Base-by-base conservation (phyloP, 2,113 vertebrate species). In the Cyanistes caeruleus region DNA sequence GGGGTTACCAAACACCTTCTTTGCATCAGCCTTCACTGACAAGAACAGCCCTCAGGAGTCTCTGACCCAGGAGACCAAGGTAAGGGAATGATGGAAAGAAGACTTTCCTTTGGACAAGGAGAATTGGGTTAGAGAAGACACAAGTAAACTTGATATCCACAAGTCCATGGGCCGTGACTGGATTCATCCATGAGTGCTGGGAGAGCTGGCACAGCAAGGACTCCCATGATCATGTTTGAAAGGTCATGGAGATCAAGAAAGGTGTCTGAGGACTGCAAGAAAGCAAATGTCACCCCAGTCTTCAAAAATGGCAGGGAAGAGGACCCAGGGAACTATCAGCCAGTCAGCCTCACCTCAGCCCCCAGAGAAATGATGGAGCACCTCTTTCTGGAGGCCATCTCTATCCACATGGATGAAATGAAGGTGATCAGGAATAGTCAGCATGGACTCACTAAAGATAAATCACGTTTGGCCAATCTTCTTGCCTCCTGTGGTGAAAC, bases 161-260 rank as follows among this genome's bases (percentile, higher is more conserved):
- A 78, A 53, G 18, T 46, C 28, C 23, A 11, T 30, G 64, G n/a
- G 28, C 28, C 27, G 15, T n/a, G 23, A 24, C 3, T 16, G 48
- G 9, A 39, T 15, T 5, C 15, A 62, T 13, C 48, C 23, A 46
- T 0, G 0, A 46, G 13, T 62, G 39, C 64, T 53, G 48, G 21
- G 46, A 53, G 64, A 78, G 28, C 22, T 70, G 74, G 15, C 14
- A 31, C 1, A 49, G 24, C 6, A 5, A 56, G 30, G 35, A 24
- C 2, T 6, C 24, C 52, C 0, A 3, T 1, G 0, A 15, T 39
- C 27, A 15, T 14, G 4, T 63, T 24, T 75, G 44, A 37, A 51
- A 27, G 25, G 43, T 58, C 21, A 2, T 24, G 20, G 24, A n/a
- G 20, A 22, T 31, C 49, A 63, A n/a, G 65, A 87, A 25, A 63